Evolutionary conservation across 2,888 invertebrate genomes (phyloP), one percentile per base, ranked within the genome.

Genomic region (Ctena decussata): DNA sequence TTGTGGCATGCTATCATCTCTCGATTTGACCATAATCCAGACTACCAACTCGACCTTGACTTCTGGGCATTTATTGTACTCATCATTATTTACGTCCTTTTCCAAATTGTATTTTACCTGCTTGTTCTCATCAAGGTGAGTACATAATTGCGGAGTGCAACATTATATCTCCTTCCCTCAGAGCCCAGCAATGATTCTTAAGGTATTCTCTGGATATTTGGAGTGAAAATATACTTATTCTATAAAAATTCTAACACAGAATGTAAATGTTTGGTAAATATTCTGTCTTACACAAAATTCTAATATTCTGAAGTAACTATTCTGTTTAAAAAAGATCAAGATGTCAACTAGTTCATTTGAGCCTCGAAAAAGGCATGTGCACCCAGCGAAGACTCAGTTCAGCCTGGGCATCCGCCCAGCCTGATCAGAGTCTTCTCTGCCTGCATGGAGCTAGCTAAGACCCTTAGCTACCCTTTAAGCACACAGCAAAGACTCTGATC

Each of bases 1-100:
- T 86, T 93, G 1, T 95, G 95, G 95, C 95, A 95, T 84, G 95
- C 94, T 15, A 84, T 94, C 2, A 89, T 95, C 24, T 93, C 93
- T 0, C 81, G 90, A 24, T 93, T 92, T 79, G 80, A 89, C 15
- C 69, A 89, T 24, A 86, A 91, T 72, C 32, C 77, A 8, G 71
- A 69, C 27, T 83, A 90, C 30, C 84, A 91, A 8, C 71, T 35
- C 2, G 75, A 78, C 35, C 81, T 93, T 49, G 94, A 94, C 86
- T 80, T 85, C 53, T 92, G 91, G 74, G 94, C 94, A 27, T 94
- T 94, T 85, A 91, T 94, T 39, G 84, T 84, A 18, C 92, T 93
- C 71, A 86, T 88, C 35, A 81, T 91, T 21, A 82, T 94, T n/a
- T 94, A 92, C 75, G 82, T 91, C 1, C 24, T 93, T n/a, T 91